Conservation (phyloP, 2,113 vertebrate species). For the Muscicapa adusta region DNA sequence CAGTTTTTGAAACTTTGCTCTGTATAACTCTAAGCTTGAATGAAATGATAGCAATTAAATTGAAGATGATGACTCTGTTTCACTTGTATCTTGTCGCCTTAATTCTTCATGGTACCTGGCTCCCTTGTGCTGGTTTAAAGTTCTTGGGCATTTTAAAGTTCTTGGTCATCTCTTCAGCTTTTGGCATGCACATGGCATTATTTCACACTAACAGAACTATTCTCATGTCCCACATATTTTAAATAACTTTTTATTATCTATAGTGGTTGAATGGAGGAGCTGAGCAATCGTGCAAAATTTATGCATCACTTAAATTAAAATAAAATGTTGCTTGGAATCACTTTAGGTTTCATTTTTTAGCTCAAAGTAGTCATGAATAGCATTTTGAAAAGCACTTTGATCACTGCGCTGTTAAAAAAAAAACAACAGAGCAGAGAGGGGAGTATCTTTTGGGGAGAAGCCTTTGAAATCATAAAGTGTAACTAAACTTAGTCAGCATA, state of each 20-base stretch:
- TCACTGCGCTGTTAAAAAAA: not conserved
- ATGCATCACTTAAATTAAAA: constrained; percentile 5
- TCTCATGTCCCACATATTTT: not conserved
- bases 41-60: not conserved
- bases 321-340: not conserved
- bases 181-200: not conserved
- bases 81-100: not conserved
- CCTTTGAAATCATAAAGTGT: constrained; percentile 63
- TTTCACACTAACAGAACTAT: not conserved
- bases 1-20: not conserved
- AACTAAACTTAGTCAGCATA: constrained; percentile 48
- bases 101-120: not conserved
- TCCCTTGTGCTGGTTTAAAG: not conserved
- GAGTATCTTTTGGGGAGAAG: constrained; percentile 28
- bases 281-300: not conserved
- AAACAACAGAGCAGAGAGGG: not conserved
- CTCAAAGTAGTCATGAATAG: not conserved
- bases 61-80: not conserved
- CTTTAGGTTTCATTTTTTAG: not conserved
- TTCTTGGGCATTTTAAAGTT: not conserved
- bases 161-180: not conserved
- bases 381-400: constrained; percentile 52
- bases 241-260: not conserved
- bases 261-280: not conserved
- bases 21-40: not conserved